Base-by-base conservation (phyloP, 2,113 vertebrate genomes). In the Rhizomys pruinosus region DNA sequence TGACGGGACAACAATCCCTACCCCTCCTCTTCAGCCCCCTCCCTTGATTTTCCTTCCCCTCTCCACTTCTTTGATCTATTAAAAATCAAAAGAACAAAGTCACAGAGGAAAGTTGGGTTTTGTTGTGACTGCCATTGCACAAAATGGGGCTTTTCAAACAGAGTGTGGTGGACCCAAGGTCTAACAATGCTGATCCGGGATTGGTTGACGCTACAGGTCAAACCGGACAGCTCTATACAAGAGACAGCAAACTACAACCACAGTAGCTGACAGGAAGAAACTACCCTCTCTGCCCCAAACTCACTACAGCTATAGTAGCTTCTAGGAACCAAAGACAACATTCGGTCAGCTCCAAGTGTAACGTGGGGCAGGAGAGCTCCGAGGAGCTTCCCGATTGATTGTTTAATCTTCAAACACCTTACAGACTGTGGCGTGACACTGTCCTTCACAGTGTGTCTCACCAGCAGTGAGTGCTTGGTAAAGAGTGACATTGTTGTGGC, bases 21-120 rank as follows among this genome's bases (percentile, higher is more conserved):
- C 97, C 80, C 89, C 84, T 37, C 89, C 81, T 61, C 74, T 77
- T 84, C 63, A 57, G 61, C 97, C 84, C 96, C 96, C 98, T 97
- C 98, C 97, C 95, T 97, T 94, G 96, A 84, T 84, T 90, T 85
- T 93, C 85, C 94, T 91, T 89, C 96, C 94, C 91, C 87, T 95
- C 96, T 97, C 93, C 97, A 93, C 93, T 95, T 97, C 99, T 99
- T 99, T 99, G 99, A 99, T 99, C 99, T 98, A 98, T 98, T 97
- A 98, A 98, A 98, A 99, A 98, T 98, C 98, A 98, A 98, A 98
- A 98, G 98, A 98, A 98, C 98, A 98, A 98, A 99, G 98, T 99
- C 98, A 98, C 98, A 97, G 98, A 97, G 98, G 98, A 98, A 98
- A 97, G 98, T 97, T 97, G 94, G 87, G 86, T 76, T 93, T 96